Evolutionary conservation across 2,113 vertebrate genomes (phyloP), one percentile per base, ranked within the genome.

Genomic region (Cariama cristata): DNA sequence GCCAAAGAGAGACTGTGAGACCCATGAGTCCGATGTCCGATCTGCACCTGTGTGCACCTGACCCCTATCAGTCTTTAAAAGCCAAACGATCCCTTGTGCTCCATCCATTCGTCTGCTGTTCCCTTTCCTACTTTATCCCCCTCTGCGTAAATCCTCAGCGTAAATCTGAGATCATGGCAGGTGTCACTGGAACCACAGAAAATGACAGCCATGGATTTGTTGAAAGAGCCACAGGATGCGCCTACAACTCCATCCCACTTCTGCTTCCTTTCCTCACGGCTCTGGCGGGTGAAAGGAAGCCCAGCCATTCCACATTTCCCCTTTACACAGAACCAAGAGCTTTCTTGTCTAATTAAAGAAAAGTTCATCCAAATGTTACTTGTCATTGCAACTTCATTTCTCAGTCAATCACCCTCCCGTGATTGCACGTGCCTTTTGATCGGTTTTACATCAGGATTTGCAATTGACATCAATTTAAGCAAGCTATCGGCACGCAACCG

Each of bases 341-440:
- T 24, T 80, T 80, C 81, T 92, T 15, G 27, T n/a, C 47, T 67
- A 69, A 88, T 55, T 80, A 59, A 85, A 83, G 58, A 85, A 50
- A 92, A 95, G 50, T 90, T 97, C 75, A 84, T 84, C 88, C 82
- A 92, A 88, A 90, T 62, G 88, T 84, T 80, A 88, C 50, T 35
- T 77, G 67, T 38, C 50, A 63, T 7, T 62, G 47, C 64, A 90
- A n/a, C 45, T 35, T 79, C 68, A 33, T 69, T 71, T 52, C 44
- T 90, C 79, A 69, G 66, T 72, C 92, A 82, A 27, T 59, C 79
- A 71, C 42, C 8, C 82, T 81, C 59, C 59, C 5, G 0, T 45
- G 44, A 77, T 18, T 47, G 58, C 88, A 50, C 0, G 1, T 44
- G 56, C 28, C 38, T 77, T 77, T 88, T 59, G 59, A 67, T 47